Evolutionary conservation across 2,113 vertebrate genomes (phyloP), one percentile per base, ranked within the genome.

Genomic region (Centropus bengalensis): DNA sequence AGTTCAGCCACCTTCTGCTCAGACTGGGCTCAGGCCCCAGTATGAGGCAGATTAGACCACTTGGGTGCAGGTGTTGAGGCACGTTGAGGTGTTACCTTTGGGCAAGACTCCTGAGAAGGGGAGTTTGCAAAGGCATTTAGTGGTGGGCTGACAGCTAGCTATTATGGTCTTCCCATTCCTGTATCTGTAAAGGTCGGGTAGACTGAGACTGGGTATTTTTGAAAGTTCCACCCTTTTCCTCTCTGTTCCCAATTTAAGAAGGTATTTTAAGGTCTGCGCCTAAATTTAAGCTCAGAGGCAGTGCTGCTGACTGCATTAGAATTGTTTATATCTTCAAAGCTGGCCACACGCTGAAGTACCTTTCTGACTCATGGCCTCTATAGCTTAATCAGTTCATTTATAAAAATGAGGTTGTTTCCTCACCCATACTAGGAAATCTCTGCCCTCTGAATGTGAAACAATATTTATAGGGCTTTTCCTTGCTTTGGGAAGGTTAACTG

Each of bases 251-350:
- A 63, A 68, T 88, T 96, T 93, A 94, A 89, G 82, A 83, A 93
- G 52, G 21, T 96, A 83, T 85, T 96, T 91, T 95, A 89, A 81
- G 87, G 26, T 88, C 76, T 94, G 67, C 91, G 60, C 47, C 91
- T 95, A 91, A 94, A 93, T 95, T 91, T 95, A 90, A 94, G 64
- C 79, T 88, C n/a, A 44, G 60, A 71, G 88, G 62, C 85, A 88
- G 76, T 59, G 68, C 75, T 91, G 56, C 85, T 93, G 93, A 86
- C 94, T 94, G 94, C 77, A 91, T 95, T 96, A 92, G 73, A 81
- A 90, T 94, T 95, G 96, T 96, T 96, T 96, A 67, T 91, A 68
- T 59, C 88, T 86, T 93, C 93, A 94, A 86, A 88, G 60, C 86
- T 78, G 56, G 83, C 86, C 86, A 67, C 80, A 93, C 0, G 2